Conservation (phyloP, 2,797 vertebrate genomes). For the Epinephelus malabaricus region DNA sequence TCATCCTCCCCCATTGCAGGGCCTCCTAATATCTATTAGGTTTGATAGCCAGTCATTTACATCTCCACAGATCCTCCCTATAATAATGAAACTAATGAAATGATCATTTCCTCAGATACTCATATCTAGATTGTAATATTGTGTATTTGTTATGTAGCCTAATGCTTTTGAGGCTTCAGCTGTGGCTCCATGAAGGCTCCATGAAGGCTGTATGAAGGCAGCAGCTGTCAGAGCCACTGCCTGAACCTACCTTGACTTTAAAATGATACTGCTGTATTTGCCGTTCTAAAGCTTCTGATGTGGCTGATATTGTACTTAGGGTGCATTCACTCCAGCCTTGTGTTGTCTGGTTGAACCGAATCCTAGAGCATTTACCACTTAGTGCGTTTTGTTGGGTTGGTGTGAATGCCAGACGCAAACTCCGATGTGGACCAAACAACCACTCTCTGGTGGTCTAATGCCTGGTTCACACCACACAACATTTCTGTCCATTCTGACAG, state of each 20-base stretch:
- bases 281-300: not conserved
- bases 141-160: constrained; percentile 12
- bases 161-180: constrained; percentile 8
- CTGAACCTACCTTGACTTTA: not conserved
- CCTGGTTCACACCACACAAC: too few relatives aligned
- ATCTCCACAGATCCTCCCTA: constrained; percentile 31
- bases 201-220: not conserved
- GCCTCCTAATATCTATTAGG: constrained; percentile 60
- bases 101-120: constrained; percentile 30
- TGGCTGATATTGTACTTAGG: too few relatives aligned
- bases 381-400: too few relatives aligned
- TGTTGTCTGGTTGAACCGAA: too few relatives aligned
- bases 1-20: constrained; percentile 39
- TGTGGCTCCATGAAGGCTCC: not conserved
- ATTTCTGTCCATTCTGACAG: too few relatives aligned
- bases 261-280: not conserved
- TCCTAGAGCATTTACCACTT: too few relatives aligned
- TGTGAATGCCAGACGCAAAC: too few relatives aligned
- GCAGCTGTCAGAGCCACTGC: not conserved
- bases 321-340: too few relatives aligned
- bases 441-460: too few relatives aligned
- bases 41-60: constrained; percentile 56
- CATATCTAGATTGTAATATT: constrained; percentile 12
- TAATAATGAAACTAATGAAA: constrained; percentile 57
- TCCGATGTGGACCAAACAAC: too few relatives aligned